Percentiles rank a stretch among this genome's conserved stretches.
Evolutionary conservation across 2,113 vertebrate genomes (phyloP).

Genomic region (Monarcha castaneiventris): DNA sequence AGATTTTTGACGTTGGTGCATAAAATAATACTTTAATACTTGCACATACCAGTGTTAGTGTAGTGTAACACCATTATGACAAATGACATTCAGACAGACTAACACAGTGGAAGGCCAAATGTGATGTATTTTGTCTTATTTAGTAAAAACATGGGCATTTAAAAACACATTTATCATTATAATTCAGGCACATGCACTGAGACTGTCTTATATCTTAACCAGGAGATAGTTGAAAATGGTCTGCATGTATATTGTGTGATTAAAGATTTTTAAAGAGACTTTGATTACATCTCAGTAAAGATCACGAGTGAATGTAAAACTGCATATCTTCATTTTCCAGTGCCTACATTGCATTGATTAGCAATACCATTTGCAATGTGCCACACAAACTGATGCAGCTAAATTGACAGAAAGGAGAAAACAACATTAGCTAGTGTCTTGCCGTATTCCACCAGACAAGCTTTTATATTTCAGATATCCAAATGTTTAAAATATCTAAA

Average conservation of each 20-base stretch:
- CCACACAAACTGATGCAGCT: slow-evolving; percentile 5
- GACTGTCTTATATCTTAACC: neutral
- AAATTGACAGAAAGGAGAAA: neutral
- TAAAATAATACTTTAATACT: neutral
- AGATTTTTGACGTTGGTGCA: neutral
- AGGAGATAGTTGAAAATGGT: neutral
- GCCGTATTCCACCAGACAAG: neutral
- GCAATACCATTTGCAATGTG: slow-evolving; percentile 11
- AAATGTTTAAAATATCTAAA: slow-evolving; percentile 23
- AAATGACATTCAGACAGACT: neutral
- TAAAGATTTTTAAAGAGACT: slow-evolving; percentile 47
- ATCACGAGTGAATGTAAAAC: neutral
- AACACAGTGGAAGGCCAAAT: neutral
- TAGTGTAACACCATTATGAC: neutral
- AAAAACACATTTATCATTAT: slow-evolving; percentile 22
- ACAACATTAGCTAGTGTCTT: neutral
- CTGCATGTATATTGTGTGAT: neutral
- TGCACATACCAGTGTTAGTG: neutral
- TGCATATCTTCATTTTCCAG: slow-evolving; percentile 43
- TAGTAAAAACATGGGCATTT: neutral
- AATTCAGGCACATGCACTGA: neutral
- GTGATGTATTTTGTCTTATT: neutral
- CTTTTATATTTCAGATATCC: neutral
- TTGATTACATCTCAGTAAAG: slow-evolving; percentile 26
- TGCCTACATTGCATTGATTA: slow-evolving; percentile 49